Evolutionary conservation across 30 jellyfish, hydroid and myxozoan genomes (phyloP), one percentile per base, ranked within the genome.

Genomic region (Turritopsis dohrnii): DNA sequence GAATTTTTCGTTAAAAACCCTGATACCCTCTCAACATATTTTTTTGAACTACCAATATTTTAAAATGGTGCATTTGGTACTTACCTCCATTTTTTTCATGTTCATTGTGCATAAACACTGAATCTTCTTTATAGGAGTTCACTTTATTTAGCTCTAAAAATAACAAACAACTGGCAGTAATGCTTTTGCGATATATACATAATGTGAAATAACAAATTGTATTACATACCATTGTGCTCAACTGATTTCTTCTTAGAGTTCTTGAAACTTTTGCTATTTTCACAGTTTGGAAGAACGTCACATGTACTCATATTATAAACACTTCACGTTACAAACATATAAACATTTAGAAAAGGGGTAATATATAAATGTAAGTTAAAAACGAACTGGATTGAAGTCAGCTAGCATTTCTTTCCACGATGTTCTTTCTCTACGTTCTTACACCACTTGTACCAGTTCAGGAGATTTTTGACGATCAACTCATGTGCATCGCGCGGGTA

Each of bases 311-410:
- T 69, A 7, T 69, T 69, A 27, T 69, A 7, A n/a, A 0, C 28
- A 69, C 28, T n/a, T 69, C 28, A n/a, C 77, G 30, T 27, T n/a
- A 69, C 77, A 69, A 23, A 69, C 60, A 41, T 41, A 41, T 41
- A 69, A 69, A 69, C 77, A 69, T 21, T n/a, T 69, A 69, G 77
- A 69, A 69, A 69, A 1, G 30, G 77, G 30, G 28, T n/a, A 69
- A 19, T 69, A 69, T 27, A 69, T 69, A 69, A 69, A 69, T 69
- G 77, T 69, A 27, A 69, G 77, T 69, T 69, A 69, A 69, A 69
- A 69, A 69, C 31, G 77, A 69, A 69, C 77, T 69, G 77, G 77
- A 69, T n/a, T 69, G 77, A n/a, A 69, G 77, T 69, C 77, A 69
- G 30, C 77, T 69, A 69, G 77, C 77, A 69, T n/a, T 69, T 69